phyloP scores from a whole-genome alignment of 2,797 vertebrate genomes.

The Trematomus bernacchii region DNA sequence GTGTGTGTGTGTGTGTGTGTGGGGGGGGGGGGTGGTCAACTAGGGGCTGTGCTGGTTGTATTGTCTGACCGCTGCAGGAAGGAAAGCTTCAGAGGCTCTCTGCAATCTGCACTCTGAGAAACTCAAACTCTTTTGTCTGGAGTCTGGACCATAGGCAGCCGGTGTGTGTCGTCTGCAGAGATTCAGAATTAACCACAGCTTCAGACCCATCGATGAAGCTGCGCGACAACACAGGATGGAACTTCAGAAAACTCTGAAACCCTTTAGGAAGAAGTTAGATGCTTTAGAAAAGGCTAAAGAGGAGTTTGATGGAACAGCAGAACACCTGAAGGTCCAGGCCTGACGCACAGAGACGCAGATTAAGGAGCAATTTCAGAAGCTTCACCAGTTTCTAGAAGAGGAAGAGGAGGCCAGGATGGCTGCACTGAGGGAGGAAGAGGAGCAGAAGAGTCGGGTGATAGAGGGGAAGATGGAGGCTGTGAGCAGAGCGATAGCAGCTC shows the following conservation, averaged over 20 bases:
- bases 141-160: neutral
- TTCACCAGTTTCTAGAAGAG: neutral
- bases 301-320: neutral
- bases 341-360: neutral
- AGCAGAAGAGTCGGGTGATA: neutral
- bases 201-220: neutral
- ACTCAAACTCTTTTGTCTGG: slow-evolving; percentile 3
- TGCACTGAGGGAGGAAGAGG: slow-evolving; percentile 4
- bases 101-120: slow-evolving; percentile 11
- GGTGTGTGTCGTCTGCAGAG: neutral
- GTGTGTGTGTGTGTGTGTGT: too few species aligned
- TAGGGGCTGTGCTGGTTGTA: too few species aligned
- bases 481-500: too few species aligned
- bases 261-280: neutral
- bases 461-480: too few species aligned
- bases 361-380: neutral
- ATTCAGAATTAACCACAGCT: slow-evolving; percentile 1
- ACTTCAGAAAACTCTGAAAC: neutral
- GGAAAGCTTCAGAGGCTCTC: neutral
- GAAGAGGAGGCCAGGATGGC: neutral
- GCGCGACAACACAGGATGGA: neutral
- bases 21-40: too few species aligned
- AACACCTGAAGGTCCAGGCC: neutral
- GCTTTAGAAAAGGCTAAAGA: neutral
- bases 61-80: too few species aligned